phyloP scores from a whole-genome alignment of 2,888 invertebrate species.

The Erebia epiphron region DNA sequence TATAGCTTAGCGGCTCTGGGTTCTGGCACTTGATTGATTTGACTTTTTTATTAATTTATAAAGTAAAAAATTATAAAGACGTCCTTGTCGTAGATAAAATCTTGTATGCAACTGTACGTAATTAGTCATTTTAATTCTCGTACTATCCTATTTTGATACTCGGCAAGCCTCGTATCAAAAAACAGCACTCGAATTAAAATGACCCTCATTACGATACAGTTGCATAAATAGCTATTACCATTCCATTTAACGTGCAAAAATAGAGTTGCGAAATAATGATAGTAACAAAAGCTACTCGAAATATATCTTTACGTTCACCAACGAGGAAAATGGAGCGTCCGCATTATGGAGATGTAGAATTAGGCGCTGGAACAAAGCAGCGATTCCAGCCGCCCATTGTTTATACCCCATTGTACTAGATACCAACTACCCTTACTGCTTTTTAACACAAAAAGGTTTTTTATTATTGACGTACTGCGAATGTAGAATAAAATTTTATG shows the following conservation, averaged over 20 bases:
- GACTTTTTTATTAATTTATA: too few species aligned
- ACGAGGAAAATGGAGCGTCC: constrained; percentile 38
- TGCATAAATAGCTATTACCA: too few species aligned
- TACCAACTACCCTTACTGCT: constrained; percentile 15
- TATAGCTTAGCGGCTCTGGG: too few species aligned
- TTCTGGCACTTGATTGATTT: too few species aligned
- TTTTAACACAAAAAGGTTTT: constrained; percentile 18
- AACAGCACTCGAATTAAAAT: too few species aligned
- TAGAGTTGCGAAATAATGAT: constrained; percentile 18
- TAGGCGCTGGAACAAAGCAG: constrained; percentile 45
- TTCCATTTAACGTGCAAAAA: not conserved
- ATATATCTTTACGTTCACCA: constrained; percentile 32
- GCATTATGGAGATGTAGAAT: constrained; percentile 46
- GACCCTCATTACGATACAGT: too few species aligned
- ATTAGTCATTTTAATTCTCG: too few species aligned
- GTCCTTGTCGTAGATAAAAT: too few species aligned
- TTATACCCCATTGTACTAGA: constrained; percentile 43
- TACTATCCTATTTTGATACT: too few species aligned
- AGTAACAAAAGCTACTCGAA: constrained; percentile 37
- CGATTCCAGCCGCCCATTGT: constrained; percentile 58
- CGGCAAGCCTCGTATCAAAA: too few species aligned
- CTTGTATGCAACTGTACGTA: too few species aligned
- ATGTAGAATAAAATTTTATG: not conserved
- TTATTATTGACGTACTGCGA: constrained; percentile 16
- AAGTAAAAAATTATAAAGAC: too few species aligned